Evolutionary conservation across 2,797 vertebrate species (phyloP).

Genomic region (Mormyrops attenuatus): DNA sequence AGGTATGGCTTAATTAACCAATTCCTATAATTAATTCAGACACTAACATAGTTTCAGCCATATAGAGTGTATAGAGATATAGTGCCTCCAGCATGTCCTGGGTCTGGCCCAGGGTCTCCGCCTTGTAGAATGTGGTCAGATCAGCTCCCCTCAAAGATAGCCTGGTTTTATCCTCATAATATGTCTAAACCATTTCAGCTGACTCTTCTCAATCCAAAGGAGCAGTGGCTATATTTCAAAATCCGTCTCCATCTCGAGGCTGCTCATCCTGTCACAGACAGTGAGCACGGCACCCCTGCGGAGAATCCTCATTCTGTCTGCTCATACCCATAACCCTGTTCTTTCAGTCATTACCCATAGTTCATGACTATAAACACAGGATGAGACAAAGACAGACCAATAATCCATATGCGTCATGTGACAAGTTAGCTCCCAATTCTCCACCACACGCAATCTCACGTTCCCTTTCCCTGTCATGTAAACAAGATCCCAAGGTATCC

Average conservation of each 20-base stretch:
- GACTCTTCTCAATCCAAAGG: neutral
- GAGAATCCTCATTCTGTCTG: neutral
- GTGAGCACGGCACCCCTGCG: neutral
- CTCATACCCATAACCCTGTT: neutral
- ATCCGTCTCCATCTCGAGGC: neutral
- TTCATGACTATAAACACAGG: neutral
- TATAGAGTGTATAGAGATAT: neutral
- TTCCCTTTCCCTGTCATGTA: neutral
- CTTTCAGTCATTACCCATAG: neutral
- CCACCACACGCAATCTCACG: neutral
- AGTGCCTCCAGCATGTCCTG: neutral
- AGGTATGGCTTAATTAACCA: neutral
- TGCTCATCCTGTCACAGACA: neutral
- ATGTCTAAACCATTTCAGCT: neutral
- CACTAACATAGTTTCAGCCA: neutral
- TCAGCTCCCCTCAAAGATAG: neutral
- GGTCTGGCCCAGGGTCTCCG: neutral
- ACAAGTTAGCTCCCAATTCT: neutral
- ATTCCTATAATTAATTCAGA: neutral
- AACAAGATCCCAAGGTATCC: neutral
- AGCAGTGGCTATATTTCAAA: neutral
- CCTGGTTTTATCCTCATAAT: neutral
- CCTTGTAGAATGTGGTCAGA: neutral
- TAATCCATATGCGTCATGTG: neutral
- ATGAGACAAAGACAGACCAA: neutral